Percentiles rank a stretch among this genome's conserved stretches.
Conservation (phyloP, 2,797 vertebrate genomes). For the Columba guinea region DNA sequence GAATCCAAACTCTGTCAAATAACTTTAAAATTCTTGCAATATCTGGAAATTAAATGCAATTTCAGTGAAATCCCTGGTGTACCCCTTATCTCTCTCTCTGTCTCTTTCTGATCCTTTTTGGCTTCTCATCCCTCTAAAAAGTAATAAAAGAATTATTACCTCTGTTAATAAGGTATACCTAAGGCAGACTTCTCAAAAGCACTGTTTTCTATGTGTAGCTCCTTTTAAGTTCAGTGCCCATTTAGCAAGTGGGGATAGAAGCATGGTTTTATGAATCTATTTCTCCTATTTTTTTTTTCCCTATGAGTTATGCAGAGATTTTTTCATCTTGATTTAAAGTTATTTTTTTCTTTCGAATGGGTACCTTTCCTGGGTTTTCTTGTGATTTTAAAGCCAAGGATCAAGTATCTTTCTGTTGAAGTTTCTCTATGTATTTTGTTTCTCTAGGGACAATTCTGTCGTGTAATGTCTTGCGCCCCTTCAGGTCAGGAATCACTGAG, state of each 20-base stretch:
- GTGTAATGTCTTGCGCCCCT: rapidly evolving
- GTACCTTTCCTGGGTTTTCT: neutral
- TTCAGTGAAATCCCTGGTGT: neutral
- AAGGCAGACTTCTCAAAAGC: neutral
- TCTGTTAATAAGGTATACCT: neutral
- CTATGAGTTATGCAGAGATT: neutral
- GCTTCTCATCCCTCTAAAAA: neutral
- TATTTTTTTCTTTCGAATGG: neutral
- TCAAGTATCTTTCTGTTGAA: neutral
- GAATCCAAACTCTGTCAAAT: neutral
- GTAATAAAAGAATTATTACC: neutral
- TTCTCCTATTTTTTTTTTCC: neutral
- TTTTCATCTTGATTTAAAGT: neutral
- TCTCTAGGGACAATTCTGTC: neutral
- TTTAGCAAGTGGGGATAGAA: neutral
- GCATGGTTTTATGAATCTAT: neutral
- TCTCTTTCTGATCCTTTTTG: neutral
- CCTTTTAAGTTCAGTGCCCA: neutral
- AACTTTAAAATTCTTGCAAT: neutral
- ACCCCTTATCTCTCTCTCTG: neutral
- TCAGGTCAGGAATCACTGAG: neutral
- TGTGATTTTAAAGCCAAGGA: neutral
- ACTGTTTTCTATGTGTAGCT: neutral
- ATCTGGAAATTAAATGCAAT: neutral
- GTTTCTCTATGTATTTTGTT: neutral